These are phyloP conservation scores for Acanthopleura granulata DNA, from an alignment of 2,888 invertebrate genomes.

Conservation along the genomic window DNA sequence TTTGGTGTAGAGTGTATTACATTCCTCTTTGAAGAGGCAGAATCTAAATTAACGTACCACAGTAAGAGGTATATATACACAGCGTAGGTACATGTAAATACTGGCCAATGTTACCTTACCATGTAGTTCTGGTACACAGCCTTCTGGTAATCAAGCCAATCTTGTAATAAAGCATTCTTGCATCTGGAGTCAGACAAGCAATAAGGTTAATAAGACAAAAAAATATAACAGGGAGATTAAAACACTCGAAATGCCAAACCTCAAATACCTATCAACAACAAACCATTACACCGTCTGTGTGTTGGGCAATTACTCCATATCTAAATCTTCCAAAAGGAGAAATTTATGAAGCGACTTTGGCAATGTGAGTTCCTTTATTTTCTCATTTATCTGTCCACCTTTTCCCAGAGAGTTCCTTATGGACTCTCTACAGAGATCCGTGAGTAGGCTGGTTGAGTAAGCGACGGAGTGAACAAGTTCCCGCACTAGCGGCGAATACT, in stretches of 20 bases:
- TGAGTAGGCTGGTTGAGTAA: slow-evolving; percentile 40
- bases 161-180: no score
- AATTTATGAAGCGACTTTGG: slow-evolving; percentile 30
- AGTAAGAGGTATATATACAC: no score
- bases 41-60: no score
- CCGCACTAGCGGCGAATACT: slow-evolving; percentile 18
- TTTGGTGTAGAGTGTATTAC: no score
- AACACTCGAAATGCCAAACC: not conserved
- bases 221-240: no score
- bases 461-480: slow-evolving; percentile 28
- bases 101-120: no score
- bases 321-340: slow-evolving; percentile 7
- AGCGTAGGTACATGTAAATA: no score
- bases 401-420: slow-evolving; percentile 42
- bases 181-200: no score
- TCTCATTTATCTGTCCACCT: slow-evolving; percentile 34
- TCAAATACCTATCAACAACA: not conserved
- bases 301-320: not conserved
- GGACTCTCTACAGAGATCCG: slow-evolving; percentile 44
- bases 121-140: no score
- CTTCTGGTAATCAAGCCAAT: no score
- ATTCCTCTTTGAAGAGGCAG: no score
- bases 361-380: slow-evolving; percentile 41
- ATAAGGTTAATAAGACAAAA: no score
- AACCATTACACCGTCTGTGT: not conserved